Percentiles rank a stretch among this genome's conserved stretches.
Conservation (phyloP, 2,888 invertebrate genomes). For the Drosophila borborema region DNA sequence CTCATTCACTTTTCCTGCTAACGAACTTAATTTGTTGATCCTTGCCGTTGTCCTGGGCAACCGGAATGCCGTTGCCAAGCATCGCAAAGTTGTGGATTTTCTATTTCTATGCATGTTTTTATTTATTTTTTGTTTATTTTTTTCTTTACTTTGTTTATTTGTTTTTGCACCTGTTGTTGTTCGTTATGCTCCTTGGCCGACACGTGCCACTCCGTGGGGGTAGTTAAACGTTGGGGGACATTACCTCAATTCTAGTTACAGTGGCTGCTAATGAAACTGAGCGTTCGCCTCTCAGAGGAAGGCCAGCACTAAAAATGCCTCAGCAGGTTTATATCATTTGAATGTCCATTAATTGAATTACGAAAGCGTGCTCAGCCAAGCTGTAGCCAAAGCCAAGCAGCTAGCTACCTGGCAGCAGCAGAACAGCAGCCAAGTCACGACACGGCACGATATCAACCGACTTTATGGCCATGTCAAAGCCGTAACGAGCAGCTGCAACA, state of each 20-base stretch:
- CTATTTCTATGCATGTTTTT: slow-evolving; percentile 36
- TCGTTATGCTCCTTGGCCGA: not conserved
- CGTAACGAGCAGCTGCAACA: slow-evolving; percentile 37
- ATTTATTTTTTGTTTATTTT: not conserved
- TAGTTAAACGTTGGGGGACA: slow-evolving; percentile 30
- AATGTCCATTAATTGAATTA: slow-evolving; percentile 81
- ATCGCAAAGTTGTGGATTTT: slow-evolving; percentile 38
- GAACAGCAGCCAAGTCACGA: slow-evolving; percentile 27
- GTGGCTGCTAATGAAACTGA: slow-evolving; percentile 68
- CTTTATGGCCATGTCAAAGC: slow-evolving; percentile 52
- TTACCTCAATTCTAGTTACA: slow-evolving; percentile 53
- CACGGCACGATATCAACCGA: slow-evolving; percentile 26
- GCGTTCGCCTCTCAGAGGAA: slow-evolving; percentile 15
- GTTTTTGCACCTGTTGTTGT: slow-evolving; percentile 72
- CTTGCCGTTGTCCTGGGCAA: slow-evolving; percentile 56
- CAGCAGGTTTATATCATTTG: slow-evolving; percentile 77
- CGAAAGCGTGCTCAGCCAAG: slow-evolving; percentile 53
- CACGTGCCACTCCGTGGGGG: slow-evolving; percentile 36
- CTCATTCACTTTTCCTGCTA: slow-evolving; percentile 63
- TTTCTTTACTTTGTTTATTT: slow-evolving; percentile 26
- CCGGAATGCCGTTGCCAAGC: slow-evolving; percentile 48
- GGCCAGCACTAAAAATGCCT: slow-evolving; percentile 73
- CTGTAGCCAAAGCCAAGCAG: not conserved
- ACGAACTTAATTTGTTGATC: slow-evolving; percentile 58
- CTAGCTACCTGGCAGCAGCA: not conserved